Percentiles rank a stretch among this genome's conserved stretches.
phyloP scores from a whole-genome alignment of 2,113 vertebrate genomes.

The Marcusenius ussheri region DNA sequence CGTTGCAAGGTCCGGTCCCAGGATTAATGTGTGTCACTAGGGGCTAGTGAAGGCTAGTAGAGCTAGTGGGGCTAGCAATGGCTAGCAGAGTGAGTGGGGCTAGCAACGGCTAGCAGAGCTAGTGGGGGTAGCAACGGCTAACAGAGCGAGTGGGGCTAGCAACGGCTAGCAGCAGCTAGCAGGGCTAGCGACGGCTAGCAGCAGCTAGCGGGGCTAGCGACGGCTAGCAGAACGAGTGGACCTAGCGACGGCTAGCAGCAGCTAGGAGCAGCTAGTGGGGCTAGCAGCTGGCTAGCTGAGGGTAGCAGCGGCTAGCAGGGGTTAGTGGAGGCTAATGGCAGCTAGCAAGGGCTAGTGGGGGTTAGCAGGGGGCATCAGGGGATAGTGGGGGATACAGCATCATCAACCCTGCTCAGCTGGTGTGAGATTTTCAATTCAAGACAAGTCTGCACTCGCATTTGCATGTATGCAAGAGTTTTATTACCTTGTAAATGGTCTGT shows the following conservation, averaged over 20 bases:
- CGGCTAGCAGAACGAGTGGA: no score
- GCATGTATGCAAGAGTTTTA: no score
- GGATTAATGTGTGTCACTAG: conserved; percentile 6
- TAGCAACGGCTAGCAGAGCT: not conserved
- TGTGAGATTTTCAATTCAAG: no score
- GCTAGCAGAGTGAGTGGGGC: not conserved
- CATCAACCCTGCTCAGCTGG: no score
- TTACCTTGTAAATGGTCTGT: no score
- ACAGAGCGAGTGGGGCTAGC: not conserved
- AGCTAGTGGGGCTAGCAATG: not conserved
- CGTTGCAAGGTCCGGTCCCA: not conserved
- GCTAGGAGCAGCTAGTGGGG: not conserved
- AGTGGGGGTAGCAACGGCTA: not conserved
- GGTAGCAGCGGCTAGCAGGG: not conserved
- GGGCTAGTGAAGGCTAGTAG: not conserved
- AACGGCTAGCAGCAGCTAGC: not conserved
- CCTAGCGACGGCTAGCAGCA: no score
- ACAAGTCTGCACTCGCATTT: no score
- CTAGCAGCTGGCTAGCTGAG: not conserved
- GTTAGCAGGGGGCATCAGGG: not conserved
- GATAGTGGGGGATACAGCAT: not conserved
- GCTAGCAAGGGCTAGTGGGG: not conserved
- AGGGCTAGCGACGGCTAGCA: no score
- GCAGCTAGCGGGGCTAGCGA: not conserved
- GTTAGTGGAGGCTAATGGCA: not conserved